Conservation (phyloP, 1,140 invertebrate genomes). For the Nomia melanderi region DNA sequence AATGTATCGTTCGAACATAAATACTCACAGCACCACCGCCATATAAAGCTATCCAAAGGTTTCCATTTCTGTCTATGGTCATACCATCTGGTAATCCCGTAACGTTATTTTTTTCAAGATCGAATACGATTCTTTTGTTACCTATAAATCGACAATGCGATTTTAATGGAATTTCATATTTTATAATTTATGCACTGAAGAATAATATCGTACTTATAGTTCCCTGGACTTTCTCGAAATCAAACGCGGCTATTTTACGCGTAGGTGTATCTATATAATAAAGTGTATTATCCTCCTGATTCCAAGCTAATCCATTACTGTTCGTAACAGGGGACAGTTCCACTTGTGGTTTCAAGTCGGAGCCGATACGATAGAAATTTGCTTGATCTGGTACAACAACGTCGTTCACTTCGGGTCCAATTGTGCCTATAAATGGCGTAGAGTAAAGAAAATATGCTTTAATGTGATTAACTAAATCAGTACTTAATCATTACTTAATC, state of each 20-base stretch:
- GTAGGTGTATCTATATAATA: slow-evolving; percentile 90
- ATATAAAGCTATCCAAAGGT: slow-evolving; percentile 85
- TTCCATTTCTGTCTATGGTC: slow-evolving; percentile 85
- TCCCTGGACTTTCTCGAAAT: slow-evolving; percentile 83
- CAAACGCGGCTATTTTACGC: slow-evolving; percentile 85
- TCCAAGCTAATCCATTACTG: slow-evolving; percentile 93
- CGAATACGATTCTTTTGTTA: slow-evolving; percentile 66
- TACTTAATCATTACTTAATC: no score
- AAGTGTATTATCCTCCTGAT: slow-evolving; percentile 84
- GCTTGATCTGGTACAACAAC: slow-evolving; percentile 76
- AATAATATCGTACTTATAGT: slow-evolving; percentile 78
- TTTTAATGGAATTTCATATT: neutral
- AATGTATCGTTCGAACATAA: neutral
- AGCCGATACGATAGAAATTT: slow-evolving; percentile 82
- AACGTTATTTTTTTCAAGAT: slow-evolving; percentile 71
- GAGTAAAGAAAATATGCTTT: no score
- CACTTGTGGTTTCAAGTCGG: slow-evolving; percentile 70
- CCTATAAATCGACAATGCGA: slow-evolving; percentile 49
- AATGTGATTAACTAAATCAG: neutral
- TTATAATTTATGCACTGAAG: neutral
- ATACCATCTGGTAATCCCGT: slow-evolving; percentile 85
- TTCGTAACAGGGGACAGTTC: slow-evolving; percentile 83
- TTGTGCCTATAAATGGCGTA: slow-evolving; percentile 83
- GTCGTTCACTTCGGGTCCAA: slow-evolving; percentile 84
- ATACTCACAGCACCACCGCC: slow-evolving; percentile 79